Conservation (phyloP, 2,888 invertebrate genomes). For the Scaeva pyrastri region DNA sequence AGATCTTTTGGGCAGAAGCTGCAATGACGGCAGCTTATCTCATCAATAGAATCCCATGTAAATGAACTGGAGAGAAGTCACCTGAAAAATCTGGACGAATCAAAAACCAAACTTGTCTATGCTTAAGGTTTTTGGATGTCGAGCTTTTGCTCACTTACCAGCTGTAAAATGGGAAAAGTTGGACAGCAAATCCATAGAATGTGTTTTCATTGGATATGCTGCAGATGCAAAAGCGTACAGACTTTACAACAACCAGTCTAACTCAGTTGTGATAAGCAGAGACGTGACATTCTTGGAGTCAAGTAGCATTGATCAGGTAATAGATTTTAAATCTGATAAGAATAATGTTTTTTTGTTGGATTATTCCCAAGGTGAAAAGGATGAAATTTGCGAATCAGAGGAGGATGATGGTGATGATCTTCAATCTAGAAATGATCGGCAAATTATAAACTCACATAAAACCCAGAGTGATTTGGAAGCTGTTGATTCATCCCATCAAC, state of each 20-base stretch:
- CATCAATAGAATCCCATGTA: conserved; percentile 49
- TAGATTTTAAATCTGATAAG: no score
- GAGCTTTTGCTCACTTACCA: conserved; percentile 5
- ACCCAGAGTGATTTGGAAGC: conserved; percentile 6
- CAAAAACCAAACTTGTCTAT: conserved; percentile 15
- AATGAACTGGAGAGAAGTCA: conserved; percentile 44
- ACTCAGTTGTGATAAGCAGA: conserved; percentile 22
- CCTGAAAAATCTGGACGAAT: conserved; percentile 30
- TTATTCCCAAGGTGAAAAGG: neutral
- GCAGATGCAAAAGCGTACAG: conserved; percentile 53
- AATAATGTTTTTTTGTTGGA: no score
- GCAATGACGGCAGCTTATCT: conserved; percentile 52
- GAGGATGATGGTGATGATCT: conserved; percentile 20
- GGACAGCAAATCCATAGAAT: conserved; percentile 44
- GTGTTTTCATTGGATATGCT: conserved; percentile 46
- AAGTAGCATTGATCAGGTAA: neutral
- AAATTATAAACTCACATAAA: conserved; percentile 16
- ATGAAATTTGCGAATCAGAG: conserved; percentile 25
- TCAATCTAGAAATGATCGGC: conserved; percentile 37
- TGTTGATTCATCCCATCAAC: conserved; percentile 7
- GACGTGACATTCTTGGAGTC: conserved; percentile 35
- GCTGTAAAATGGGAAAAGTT: conserved; percentile 46
- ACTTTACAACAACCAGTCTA: conserved; percentile 31
- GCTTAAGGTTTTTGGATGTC: conserved; percentile 22
- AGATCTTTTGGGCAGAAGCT: conserved; percentile 57